Base-by-base conservation (phyloP, 2,113 vertebrate genomes). In the Apodemus speciosus region DNA sequence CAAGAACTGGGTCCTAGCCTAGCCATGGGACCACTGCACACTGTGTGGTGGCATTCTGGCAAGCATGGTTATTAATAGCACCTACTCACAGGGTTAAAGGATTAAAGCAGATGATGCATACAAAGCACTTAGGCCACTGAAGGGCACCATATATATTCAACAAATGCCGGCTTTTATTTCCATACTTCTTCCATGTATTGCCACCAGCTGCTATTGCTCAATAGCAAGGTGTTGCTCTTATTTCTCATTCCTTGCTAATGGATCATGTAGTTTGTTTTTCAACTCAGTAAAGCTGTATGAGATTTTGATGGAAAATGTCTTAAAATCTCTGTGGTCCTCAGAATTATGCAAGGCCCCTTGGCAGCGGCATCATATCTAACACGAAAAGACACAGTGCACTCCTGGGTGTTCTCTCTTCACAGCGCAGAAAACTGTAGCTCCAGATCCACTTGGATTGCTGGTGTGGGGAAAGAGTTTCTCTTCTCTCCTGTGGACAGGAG, bases 281-380 rank as follows among this genome's bases (percentile, higher is more conserved):
- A 53, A 38, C 9, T 16, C 40, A 43, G 9, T 73, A 43, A 77
- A 73, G 32, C 38, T 40, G 38, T 83, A 53, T 64, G 16, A 77
- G 16, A 73, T 92, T 77, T 92, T 94, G 60, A 71, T 88, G 40
- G 84, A 32, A 43, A 87, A 90, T 68, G 30, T 93, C 15, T 53
- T 91, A 49, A 87, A 64, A 35, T 72, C 35, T 64, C 49, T 6
- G 0, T 73, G 81, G 21, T 93, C 51, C 71, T 68, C 71, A 73
- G 25, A 90, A 95, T 46, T 11, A 3, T 56, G 38, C 60, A 53
- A n/a, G 51, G 83, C 43, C 64, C 35, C 7, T 84, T 21, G 53
- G n/a, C 18, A 32, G n/a, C 16, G 20, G n/a, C 20, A 8, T 64
- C 25, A 3, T 3, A 40, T 32, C 0, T 1, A 81, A 13, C 13